Conservation (phyloP, 2,797 vertebrate genomes). For the Ibycter americanus region DNA sequence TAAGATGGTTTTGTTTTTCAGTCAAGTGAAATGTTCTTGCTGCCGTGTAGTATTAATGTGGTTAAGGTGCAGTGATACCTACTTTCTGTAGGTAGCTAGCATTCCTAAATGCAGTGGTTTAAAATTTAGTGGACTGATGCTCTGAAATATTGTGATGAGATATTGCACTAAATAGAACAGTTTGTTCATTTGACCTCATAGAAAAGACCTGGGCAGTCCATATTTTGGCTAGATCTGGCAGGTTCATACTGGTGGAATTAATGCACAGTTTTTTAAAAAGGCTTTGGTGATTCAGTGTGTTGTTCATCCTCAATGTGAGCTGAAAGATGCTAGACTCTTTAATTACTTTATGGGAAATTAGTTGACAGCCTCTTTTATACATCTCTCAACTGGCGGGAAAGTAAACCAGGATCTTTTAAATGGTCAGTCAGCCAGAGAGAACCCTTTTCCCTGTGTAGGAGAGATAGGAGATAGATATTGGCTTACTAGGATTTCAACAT, state of each 20-base stretch:
- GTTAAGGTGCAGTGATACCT: not conserved
- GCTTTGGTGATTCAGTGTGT: not conserved
- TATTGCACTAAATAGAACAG: not conserved
- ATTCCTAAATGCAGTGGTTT: not conserved
- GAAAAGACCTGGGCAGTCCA: not conserved
- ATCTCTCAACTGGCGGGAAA: not conserved
- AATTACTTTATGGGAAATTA: not conserved
- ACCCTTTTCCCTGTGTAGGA: not conserved
- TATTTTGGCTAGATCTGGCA: not conserved
- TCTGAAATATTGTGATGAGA: not conserved
- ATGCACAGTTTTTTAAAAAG: not conserved
- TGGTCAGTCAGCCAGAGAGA: not conserved
- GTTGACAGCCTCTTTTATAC: not conserved
- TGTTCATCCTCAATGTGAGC: not conserved
- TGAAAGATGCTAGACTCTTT: not conserved
- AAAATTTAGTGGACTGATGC: not conserved
- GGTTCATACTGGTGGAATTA: not conserved
- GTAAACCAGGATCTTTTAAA: not conserved
- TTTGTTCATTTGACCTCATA: not conserved
- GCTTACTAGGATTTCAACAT: not conserved
- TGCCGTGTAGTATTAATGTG: not conserved
- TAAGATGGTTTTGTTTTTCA: not conserved
- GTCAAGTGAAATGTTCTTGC: not conserved
- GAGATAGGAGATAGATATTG: not conserved
- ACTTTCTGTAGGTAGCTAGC: not conserved